Evolutionary conservation across 1,140 invertebrate species (phyloP).

Genomic region (Tetragnatha versicolor): DNA sequence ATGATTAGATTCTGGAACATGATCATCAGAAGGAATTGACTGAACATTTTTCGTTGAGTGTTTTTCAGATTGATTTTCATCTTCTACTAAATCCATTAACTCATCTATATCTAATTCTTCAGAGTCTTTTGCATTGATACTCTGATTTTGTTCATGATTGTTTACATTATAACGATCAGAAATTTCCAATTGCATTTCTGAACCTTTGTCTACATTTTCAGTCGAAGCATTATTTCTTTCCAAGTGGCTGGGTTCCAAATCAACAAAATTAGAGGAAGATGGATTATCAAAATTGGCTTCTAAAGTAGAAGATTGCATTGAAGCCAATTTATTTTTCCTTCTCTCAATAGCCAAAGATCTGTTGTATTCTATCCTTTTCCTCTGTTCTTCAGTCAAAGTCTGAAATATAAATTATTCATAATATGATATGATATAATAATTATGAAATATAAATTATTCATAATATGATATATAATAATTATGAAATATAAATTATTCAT

Average conservation of each 20-base stretch:
- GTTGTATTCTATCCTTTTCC: constrained; percentile 36
- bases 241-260: neutral
- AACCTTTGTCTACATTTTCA: neutral
- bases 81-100: constrained; percentile 32
- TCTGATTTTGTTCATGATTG: too few species aligned
- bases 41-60: too few species aligned
- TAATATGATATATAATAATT: too few species aligned
- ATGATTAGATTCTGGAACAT: too few species aligned
- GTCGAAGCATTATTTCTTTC: neutral
- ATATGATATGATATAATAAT: too few species aligned
- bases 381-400: constrained; percentile 40
- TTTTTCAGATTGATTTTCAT: neutral
- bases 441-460: too few species aligned
- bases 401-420: constrained; percentile 6
- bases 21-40: too few species aligned
- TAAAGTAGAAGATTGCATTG: neutral
- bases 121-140: neutral
- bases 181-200: neutral
- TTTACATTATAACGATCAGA: neutral
- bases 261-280: too few species aligned
- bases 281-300: neutral
- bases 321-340: constrained; percentile 1
- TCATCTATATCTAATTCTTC: constrained; percentile 32
- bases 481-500: too few species aligned
- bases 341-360: constrained; percentile 31